phyloP scores from a whole-genome alignment of 2,888 invertebrate species.

The Parelbella ahira region DNA sequence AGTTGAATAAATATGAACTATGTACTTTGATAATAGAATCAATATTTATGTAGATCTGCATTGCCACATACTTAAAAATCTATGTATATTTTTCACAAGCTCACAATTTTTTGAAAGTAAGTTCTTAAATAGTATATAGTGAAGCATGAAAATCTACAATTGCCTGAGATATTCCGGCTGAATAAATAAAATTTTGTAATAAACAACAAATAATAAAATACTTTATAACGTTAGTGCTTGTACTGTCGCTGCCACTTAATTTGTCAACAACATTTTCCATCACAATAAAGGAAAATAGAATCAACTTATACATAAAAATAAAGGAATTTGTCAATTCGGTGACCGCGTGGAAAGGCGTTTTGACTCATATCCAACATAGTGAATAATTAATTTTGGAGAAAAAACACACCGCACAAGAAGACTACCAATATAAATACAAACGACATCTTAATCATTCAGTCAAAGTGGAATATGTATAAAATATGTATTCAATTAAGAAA shows the following conservation, averaged over 20 bases:
- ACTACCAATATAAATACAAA: conserved; percentile 74
- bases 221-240: conserved; percentile 51
- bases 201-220: conserved; percentile 73
- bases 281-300: conserved; percentile 68
- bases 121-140: conserved; percentile 56
- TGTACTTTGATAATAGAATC: conserved; percentile 63
- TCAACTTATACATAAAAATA: conserved; percentile 59
- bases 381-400: conserved; percentile 66
- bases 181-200: conserved; percentile 79
- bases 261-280: conserved; percentile 78
- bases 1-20: conserved; percentile 68
- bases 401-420: conserved; percentile 70
- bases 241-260: conserved; percentile 74
- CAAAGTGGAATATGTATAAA: conserved; percentile 78
- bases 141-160: conserved; percentile 68
- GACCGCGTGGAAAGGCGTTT: conserved; percentile 77
- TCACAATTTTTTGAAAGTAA: conserved; percentile 65
- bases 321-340: conserved; percentile 64
- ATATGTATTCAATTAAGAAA: conserved; percentile 76
- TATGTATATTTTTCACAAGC: conserved; percentile 79
- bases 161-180: conserved; percentile 64
- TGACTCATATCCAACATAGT: conserved; percentile 81
- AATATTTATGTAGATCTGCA: conserved; percentile 78
- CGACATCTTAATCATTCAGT: conserved; percentile 76
- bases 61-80: conserved; percentile 81